Conservation (phyloP, 2,888 invertebrate species). For the Operophtera brumata region DNA sequence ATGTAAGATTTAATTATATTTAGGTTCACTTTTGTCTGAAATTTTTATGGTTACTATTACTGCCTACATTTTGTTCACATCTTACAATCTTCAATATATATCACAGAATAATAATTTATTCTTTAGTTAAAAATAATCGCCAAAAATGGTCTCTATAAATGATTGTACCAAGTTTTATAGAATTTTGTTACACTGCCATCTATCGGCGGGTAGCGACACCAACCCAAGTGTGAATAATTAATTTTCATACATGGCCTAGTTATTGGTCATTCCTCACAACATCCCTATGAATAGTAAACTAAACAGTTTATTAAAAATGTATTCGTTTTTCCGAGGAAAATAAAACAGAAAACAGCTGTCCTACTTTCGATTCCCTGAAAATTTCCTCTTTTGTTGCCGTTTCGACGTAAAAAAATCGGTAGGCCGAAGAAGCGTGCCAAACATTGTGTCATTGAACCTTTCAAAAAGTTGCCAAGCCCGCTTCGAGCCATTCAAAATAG, state of each 20-base stretch:
- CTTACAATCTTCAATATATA: neutral
- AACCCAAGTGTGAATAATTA: conserved; percentile 43
- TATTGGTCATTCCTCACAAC: conserved; percentile 57
- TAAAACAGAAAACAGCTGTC: conserved; percentile 51
- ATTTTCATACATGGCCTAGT: conserved; percentile 55
- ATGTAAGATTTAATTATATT: neutral
- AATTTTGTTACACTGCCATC: conserved; percentile 57
- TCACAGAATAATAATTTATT: too few species aligned
- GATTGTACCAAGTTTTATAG: neutral
- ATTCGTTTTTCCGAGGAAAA: conserved; percentile 59
- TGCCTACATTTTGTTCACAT: neutral
- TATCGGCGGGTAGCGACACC: conserved; percentile 61
- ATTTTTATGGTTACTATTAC: neutral
- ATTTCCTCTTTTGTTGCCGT: conserved; percentile 63
- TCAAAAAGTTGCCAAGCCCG: conserved; percentile 60
- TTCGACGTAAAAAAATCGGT: conserved; percentile 64
- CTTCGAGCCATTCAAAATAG: conserved; percentile 43
- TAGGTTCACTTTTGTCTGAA: conserved; percentile 10
- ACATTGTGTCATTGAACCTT: conserved; percentile 74
- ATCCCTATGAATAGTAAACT: conserved; percentile 36
- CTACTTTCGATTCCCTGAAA: conserved; percentile 67
- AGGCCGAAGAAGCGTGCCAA: conserved; percentile 70
- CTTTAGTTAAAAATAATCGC: too few species aligned
- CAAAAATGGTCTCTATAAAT: too few species aligned
- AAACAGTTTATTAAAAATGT: conserved; percentile 39